Conservation (phyloP, 2,888 invertebrate species). For the Agapostemon virescens region DNA sequence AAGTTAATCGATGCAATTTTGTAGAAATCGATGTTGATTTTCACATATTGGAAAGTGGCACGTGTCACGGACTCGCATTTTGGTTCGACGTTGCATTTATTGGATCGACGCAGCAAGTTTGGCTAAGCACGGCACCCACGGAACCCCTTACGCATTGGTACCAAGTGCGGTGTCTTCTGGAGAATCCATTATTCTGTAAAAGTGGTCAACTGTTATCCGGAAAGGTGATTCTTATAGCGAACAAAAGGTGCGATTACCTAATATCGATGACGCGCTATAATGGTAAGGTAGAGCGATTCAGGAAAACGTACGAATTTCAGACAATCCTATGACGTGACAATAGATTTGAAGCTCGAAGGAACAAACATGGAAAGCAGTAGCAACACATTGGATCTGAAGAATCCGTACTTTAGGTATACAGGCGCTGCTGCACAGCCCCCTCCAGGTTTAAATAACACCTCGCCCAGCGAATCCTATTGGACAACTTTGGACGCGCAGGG, state of each 20-base stretch:
- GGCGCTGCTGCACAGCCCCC: constrained; percentile 96
- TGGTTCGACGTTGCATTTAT: constrained; percentile 99
- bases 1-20: constrained; percentile 33
- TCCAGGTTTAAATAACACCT: constrained; percentile 93
- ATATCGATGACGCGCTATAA: neutral
- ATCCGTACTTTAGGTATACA: constrained; percentile 98
- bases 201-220: constrained; percentile 95
- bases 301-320: constrained; percentile 79
- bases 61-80: constrained; percentile 98
- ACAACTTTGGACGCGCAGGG: constrained; percentile 90
- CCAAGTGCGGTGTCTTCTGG: constrained; percentile 97
- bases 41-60: constrained; percentile 94
- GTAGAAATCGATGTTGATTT: constrained; percentile 95
- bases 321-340: constrained; percentile 99
- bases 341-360: constrained; percentile 95
- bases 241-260: constrained; percentile 86
- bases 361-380: constrained; percentile 89
- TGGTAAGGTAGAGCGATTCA: neutral
- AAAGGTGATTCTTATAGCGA: constrained; percentile 92
- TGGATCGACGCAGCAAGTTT: constrained; percentile 93
- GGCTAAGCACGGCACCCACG: constrained; percentile 98
- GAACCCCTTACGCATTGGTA: constrained; percentile 99
- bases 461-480: constrained; percentile 97
- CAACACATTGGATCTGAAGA: constrained; percentile 97
- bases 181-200: constrained; percentile 96